These are phyloP conservation scores for Tupaia tana DNA, from an alignment of 2,113 vertebrate species.

Conservation along the genomic window DNA sequence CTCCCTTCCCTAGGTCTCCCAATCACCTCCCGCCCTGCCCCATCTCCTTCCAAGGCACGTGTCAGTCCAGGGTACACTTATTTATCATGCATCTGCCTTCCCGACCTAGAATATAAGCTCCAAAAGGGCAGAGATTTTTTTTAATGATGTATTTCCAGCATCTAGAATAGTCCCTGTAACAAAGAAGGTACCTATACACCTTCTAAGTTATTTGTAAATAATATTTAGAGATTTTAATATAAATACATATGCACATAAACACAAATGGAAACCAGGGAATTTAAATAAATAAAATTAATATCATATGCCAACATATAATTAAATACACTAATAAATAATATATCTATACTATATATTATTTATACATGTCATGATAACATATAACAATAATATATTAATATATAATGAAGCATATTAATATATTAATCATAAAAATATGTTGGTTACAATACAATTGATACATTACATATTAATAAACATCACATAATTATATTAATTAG, in stretches of 20 bases:
- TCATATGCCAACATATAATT: conserved; percentile 40
- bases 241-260: conserved; percentile 44
- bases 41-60: neutral
- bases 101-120: conserved; percentile 3
- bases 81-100: neutral
- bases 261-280: conserved; percentile 52
- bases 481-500: neutral
- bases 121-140: neutral
- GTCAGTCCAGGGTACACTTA: neutral
- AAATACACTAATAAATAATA: conserved; percentile 57
- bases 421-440: conserved; percentile 44
- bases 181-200: neutral
- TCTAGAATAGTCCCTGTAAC: conserved; percentile 1
- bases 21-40: neutral
- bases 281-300: conserved; percentile 22
- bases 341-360: conserved; percentile 49
- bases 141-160: neutral
- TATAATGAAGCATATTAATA: conserved; percentile 24
- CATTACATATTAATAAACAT: neutral
- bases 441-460: neutral
- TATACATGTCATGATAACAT: neutral
- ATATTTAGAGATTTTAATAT: conserved; percentile 2
- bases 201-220: no score
- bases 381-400: neutral
- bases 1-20: neutral